Evolutionary conservation across 2,113 vertebrate genomes (phyloP), one percentile per base, ranked within the genome.

Genomic region (Theristicus caerulescens): DNA sequence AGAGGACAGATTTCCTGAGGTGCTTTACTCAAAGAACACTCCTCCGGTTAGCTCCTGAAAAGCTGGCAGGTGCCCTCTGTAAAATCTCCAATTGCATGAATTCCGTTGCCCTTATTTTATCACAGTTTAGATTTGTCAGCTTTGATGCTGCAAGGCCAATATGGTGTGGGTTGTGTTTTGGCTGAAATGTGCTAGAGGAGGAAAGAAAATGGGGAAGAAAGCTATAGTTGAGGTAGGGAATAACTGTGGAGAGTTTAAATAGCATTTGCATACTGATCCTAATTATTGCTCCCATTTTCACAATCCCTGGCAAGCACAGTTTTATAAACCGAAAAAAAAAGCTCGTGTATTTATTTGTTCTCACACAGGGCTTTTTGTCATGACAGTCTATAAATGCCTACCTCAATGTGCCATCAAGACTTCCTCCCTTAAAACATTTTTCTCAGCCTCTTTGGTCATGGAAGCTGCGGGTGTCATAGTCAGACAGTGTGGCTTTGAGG

Each of bases 211-310:
- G 2, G 34, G 11, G 31, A 81, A 91, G 57, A 93, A 95, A 87
- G 25, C 77, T n/a, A 32, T 18, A 55, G 84, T 7, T 65, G 72
- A 92, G 65, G 62, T 51, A 80, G 54, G 52, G 52, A 86, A 82
- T 88, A 96, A 96, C 31, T 91, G 73, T 18, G 4, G 36, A 76
- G 65, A 82, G 61, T 72, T 96, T 82, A 81, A 89, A 89, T 65
- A 88, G 72, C 73, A 95, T 89, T 89, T 96, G 66, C 77, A 69
- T 61, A 94, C 77, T 46, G 90, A 87, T 94, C 70, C 81, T 89
- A 91, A 92, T 94, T 92, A 82, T 47, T 76, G 52, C 44, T 93
- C 85, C 34, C 52, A 24, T 79, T 94, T 93, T 91, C 72, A 91
- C 8, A 5, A 79, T 44, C 25, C 7, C 7, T 72, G 69, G 72